These are phyloP conservation scores for Coregonus suidteri DNA, from an alignment of 2,797 vertebrate species.

Conservation along the genomic window DNA sequence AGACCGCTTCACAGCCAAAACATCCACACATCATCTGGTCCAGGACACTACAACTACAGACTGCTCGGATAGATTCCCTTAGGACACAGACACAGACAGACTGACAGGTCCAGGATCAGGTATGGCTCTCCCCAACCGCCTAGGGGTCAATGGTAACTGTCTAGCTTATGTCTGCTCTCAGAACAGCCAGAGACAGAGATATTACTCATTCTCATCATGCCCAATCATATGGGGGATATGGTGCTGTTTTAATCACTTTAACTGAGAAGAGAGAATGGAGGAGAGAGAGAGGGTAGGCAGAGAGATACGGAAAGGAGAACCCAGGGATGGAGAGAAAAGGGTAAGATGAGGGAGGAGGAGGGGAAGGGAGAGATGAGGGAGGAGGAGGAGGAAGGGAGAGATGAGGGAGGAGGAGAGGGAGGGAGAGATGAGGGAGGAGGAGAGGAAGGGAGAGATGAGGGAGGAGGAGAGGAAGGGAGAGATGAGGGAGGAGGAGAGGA, in stretches of 20 bases:
- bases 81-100: constrained; percentile 44
- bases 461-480: constrained; percentile 34
- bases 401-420: constrained; percentile 3
- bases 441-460: background rate
- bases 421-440: constrained; percentile 34
- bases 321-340: constrained; percentile 27
- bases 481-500: constrained; percentile 39
- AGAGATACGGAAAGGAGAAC: constrained; percentile 32
- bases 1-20: constrained; percentile 11
- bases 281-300: background rate
- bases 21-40: constrained; percentile 11
- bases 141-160: no score
- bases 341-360: no score
- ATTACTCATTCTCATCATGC: no score
- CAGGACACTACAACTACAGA: no score
- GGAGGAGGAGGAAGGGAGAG: background rate
- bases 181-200: background rate
- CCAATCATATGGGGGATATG: no score
- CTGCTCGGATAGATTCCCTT: constrained; percentile 26
- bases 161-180: background rate
- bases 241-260: no score
- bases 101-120: constrained; percentile 13
- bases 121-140: no score
- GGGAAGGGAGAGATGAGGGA: no score
- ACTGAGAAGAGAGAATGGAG: constrained; percentile 12